Conservation (phyloP, 2,113 vertebrate genomes). For the Brienomyrus brachyistius region DNA sequence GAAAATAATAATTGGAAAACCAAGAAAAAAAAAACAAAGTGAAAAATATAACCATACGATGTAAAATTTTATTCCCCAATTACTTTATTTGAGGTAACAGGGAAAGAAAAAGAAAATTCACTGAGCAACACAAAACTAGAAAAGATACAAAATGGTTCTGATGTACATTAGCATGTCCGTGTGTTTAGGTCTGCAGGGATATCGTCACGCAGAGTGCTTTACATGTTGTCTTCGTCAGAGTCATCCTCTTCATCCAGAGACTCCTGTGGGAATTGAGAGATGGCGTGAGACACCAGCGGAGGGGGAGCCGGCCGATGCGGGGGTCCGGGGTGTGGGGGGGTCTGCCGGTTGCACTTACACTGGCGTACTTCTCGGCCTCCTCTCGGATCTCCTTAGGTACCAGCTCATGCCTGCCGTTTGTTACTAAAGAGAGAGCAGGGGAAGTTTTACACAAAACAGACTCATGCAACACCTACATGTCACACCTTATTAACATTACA, state of each 20-base stretch:
- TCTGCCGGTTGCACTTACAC: slow-evolving; percentile 60
- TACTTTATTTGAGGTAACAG: slow-evolving; percentile 14
- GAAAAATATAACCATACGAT: background rate
- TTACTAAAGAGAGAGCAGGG: slow-evolving; percentile 61
- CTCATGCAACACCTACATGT: background rate
- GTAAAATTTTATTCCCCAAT: background rate
- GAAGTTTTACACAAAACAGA: background rate
- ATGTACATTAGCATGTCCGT: background rate
- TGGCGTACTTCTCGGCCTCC: slow-evolving; percentile 97
- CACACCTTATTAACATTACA: background rate
- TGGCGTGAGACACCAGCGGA: background rate
- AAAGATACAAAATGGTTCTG: slow-evolving; percentile 17
- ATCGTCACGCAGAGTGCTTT: slow-evolving; percentile 30
- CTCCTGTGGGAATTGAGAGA: slow-evolving; percentile 67
- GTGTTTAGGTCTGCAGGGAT: background rate
- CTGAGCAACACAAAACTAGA: slow-evolving; percentile 13
- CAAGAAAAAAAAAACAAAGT: background rate
- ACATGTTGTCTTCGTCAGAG: slow-evolving; percentile 99
- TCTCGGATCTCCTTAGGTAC: slow-evolving; percentile 91
- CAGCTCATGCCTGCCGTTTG: slow-evolving; percentile 88
- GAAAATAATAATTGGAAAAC: background rate
- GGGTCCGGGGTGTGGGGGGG: background rate
- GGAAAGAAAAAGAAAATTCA: background rate
- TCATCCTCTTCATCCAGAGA: slow-evolving; percentile 97
- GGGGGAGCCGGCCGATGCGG: background rate